Conservation (phyloP, 2,113 vertebrate species). For the Chitala chitala region DNA sequence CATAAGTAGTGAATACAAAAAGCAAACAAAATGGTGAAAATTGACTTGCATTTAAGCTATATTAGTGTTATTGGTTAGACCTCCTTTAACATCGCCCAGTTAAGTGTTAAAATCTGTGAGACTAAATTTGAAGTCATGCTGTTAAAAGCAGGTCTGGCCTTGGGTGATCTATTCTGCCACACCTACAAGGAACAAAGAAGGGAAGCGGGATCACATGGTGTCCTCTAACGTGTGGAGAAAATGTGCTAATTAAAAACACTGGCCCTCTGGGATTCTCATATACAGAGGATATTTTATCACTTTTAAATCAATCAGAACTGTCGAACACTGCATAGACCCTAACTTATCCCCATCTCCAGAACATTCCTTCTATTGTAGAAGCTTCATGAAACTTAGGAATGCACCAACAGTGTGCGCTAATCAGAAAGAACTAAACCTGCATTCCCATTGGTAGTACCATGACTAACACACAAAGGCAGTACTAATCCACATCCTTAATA, state of each 20-base stretch:
- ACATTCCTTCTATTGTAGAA: not conserved
- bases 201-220: not conserved
- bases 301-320: not conserved
- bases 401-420: not conserved
- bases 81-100: not conserved
- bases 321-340: not conserved
- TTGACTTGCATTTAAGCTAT: not conserved
- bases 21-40: not conserved
- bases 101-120: not conserved
- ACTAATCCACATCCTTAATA: not conserved
- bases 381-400: slow-evolving; percentile 8
- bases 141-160: not conserved
- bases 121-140: not conserved
- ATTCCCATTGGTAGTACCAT: slow-evolving; percentile 1
- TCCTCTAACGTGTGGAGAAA: too few relatives aligned
- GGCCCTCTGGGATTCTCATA: too few relatives aligned
- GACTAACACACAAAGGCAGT: not conserved
- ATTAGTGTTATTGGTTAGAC: slow-evolving; percentile 1
- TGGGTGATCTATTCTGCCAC: too few relatives aligned
- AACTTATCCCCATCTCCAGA: not conserved
- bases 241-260: not conserved
- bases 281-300: not conserved
- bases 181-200: not conserved
- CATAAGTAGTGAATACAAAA: not conserved
- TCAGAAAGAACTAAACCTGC: not conserved